Percentiles rank a stretch among this genome's conserved stretches.
These are phyloP conservation scores for Dipodomys stephensi DNA, from an alignment of 2,113 vertebrate genomes.

Conservation along the genomic window DNA sequence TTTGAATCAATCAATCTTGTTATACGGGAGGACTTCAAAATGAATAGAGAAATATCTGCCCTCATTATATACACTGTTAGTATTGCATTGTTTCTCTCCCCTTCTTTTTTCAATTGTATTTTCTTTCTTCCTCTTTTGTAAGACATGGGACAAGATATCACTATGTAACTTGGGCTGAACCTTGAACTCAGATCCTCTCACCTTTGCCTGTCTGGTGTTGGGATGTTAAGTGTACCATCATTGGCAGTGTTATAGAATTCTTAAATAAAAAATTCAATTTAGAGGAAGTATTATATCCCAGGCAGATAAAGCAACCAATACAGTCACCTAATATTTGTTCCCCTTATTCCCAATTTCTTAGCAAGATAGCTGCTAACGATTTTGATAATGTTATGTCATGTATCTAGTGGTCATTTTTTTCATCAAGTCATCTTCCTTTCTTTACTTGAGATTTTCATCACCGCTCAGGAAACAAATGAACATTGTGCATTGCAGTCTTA, in stretches of 20 bases:
- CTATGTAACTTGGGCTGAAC: neutral
- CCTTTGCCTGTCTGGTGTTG: neutral
- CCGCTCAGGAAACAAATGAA: neutral
- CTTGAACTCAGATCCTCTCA: neutral
- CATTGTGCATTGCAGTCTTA: neutral
- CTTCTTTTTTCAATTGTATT: too few relatives aligned
- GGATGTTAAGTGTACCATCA: too few relatives aligned
- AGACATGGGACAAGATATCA: too few relatives aligned
- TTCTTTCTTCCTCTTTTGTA: too few relatives aligned
- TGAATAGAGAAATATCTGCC: neutral
- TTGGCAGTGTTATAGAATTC: neutral
- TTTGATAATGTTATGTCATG: neutral
- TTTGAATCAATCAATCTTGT: neutral
- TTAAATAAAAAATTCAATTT: neutral
- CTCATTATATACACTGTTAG: neutral
- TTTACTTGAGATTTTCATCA: neutral
- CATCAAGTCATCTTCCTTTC: neutral
- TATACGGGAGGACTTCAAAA: neutral
- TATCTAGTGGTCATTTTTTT: neutral
- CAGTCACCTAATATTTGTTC: neutral
- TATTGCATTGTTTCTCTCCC: neutral
- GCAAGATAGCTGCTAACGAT: neutral
- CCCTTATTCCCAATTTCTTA: neutral
- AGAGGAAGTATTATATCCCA: neutral
- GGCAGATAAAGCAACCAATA: too few relatives aligned